Evolutionary conservation across 2,888 invertebrate genomes (phyloP).

Genomic region (Synanthedon vespiformis): DNA sequence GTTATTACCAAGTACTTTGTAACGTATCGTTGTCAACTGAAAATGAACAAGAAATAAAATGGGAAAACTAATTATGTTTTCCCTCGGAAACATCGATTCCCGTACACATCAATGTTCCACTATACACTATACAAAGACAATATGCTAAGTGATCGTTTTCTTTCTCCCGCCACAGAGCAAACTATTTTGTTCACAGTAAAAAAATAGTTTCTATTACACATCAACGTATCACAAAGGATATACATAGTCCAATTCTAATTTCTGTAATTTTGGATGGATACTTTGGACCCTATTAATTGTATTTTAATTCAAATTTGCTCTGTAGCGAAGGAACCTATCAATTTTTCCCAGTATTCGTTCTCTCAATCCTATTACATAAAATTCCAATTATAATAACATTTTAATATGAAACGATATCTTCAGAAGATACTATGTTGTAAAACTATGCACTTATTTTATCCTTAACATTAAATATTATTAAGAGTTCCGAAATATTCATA

Average conservation of each 20-base stretch:
- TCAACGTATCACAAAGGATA: conserved; percentile 49
- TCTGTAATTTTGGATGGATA: conserved; percentile 60
- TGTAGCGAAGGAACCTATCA: conserved; percentile 37
- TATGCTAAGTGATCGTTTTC: conserved; percentile 29
- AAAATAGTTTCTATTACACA: conserved; percentile 36
- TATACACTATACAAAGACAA: conserved; percentile 11
- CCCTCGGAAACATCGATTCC: conserved; percentile 64
- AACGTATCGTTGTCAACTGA: not conserved
- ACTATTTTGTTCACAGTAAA: conserved; percentile 32
- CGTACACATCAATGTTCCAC: conserved; percentile 64
- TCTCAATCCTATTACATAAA: conserved; percentile 41
- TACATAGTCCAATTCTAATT: conserved; percentile 50
- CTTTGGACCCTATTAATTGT: conserved; percentile 62
- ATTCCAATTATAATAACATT: conserved; percentile 52
- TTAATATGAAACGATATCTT: conserved; percentile 50
- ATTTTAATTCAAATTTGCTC: conserved; percentile 47
- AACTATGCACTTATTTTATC: conserved; percentile 40
- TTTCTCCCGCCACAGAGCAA: conserved; percentile 48
- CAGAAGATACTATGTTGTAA: conserved; percentile 19
- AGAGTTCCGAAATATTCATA: conserved; percentile 29
- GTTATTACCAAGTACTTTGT: not conserved
- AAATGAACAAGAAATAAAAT: not conserved
- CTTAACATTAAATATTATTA: conserved; percentile 38
- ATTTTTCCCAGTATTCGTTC: conserved; percentile 9
- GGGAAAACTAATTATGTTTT: conserved; percentile 60